Evolutionary conservation across 35 echinoderm and acorn worm species (phyloP).

Genomic region (Stichopus chloronotus): DNA sequence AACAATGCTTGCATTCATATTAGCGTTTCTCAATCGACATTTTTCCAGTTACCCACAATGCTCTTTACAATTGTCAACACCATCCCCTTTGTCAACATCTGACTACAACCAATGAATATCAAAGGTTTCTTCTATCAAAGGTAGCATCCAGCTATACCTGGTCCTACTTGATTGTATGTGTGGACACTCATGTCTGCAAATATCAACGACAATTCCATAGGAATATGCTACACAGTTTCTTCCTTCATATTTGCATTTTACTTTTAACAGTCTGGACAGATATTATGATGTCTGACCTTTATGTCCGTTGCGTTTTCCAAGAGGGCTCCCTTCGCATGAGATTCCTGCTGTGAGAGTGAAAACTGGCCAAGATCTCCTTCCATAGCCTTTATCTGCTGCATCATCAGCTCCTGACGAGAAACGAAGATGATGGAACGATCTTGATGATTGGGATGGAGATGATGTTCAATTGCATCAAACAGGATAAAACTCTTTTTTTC

Average conservation of each 20-base stretch:
- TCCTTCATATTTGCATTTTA: too few relatives aligned
- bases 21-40: not conserved
- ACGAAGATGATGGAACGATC: not conserved
- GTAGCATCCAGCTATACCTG: too few relatives aligned
- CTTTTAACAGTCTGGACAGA: not conserved
- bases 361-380: slow-evolving; percentile 82
- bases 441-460: not conserved
- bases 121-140: too few relatives aligned
- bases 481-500: not conserved
- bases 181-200: too few relatives aligned
- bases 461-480: not conserved
- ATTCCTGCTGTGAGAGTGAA: slow-evolving; percentile 88
- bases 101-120: too few relatives aligned
- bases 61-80: not conserved
- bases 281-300: slow-evolving; percentile 63
- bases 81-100: too few relatives aligned
- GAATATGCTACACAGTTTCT: too few relatives aligned
- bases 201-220: too few relatives aligned
- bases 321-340: slow-evolving; percentile 72
- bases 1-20: not conserved
- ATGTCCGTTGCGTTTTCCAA: slow-evolving; percentile 96
- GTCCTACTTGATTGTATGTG: too few relatives aligned
- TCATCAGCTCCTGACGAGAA: slow-evolving; percentile 68
- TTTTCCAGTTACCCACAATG: not conserved
- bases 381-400: slow-evolving; percentile 62